Conservation (phyloP, 2,888 invertebrate species). For the Agrochola lychnidis region DNA sequence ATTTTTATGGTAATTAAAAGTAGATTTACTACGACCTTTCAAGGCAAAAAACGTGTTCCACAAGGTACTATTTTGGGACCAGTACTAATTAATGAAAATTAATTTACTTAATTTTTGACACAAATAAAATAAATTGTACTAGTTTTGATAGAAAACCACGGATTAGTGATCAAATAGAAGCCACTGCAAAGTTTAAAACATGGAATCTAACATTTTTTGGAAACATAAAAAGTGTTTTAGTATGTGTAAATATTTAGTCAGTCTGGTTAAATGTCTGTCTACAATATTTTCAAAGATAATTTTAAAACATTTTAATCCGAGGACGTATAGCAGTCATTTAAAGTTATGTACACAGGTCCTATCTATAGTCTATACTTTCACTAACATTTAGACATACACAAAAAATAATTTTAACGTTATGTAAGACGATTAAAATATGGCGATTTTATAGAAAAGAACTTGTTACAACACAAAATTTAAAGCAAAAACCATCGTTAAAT, state of each 20-base stretch:
- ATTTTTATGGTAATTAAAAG: slow-evolving; percentile 55
- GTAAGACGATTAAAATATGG: slow-evolving; percentile 36
- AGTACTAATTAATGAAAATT: neutral
- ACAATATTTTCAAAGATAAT: slow-evolving; percentile 49
- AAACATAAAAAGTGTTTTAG: slow-evolving; percentile 23
- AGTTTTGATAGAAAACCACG: neutral
- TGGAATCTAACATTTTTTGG: neutral
- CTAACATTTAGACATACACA: slow-evolving; percentile 15
- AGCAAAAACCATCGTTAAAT: slow-evolving; percentile 51
- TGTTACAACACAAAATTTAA: slow-evolving; percentile 37
- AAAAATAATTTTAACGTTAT: slow-evolving; percentile 24
- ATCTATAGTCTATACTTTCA: slow-evolving; percentile 40
- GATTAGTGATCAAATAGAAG: slow-evolving; percentile 13
- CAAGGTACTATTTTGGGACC: slow-evolving; percentile 47
- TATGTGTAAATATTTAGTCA: slow-evolving; percentile 50
- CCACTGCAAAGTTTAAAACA: slow-evolving; percentile 6
- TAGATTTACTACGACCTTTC: slow-evolving; percentile 27
- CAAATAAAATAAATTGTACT: neutral
- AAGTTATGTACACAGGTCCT: slow-evolving; percentile 7
- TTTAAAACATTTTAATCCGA: slow-evolving; percentile 16
- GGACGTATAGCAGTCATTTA: neutral
- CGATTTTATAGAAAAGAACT: slow-evolving; percentile 36
- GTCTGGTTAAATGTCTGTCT: slow-evolving; percentile 14
- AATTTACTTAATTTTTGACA: neutral
- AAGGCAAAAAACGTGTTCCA: slow-evolving; percentile 15